Evolutionary conservation across 2,797 vertebrate species (phyloP).

Genomic region (Myotis findleyi): DNA sequence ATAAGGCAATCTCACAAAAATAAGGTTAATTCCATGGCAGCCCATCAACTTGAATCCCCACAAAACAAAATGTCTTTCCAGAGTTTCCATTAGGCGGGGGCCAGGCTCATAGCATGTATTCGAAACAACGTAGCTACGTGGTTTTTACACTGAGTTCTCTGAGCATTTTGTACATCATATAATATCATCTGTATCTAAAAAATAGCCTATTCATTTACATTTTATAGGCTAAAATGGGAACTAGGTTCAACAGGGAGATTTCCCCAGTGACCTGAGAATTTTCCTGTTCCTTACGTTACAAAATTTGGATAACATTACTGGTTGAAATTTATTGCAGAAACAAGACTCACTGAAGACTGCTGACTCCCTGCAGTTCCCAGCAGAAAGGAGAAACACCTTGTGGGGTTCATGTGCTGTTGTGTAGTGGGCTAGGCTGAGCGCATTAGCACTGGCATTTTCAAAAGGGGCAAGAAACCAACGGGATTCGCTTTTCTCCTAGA

Average conservation of each 20-base stretch:
- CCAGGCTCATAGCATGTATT: slow-evolving; percentile 6
- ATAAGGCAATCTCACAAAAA: slow-evolving; percentile 46
- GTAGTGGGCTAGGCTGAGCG: not conserved
- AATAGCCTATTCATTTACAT: slow-evolving; percentile 15
- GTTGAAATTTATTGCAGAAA: slow-evolving; percentile 55
- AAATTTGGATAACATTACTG: slow-evolving; percentile 49
- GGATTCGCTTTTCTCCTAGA: not conserved
- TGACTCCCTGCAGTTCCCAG: not conserved
- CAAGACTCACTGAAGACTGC: not conserved
- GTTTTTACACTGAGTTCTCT: slow-evolving; percentile 37
- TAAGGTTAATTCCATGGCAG: slow-evolving; percentile 58
- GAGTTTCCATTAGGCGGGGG: slow-evolving; percentile 58
- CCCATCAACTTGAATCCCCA: slow-evolving; percentile 55
- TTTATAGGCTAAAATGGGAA: slow-evolving; percentile 68
- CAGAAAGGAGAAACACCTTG: not conserved
- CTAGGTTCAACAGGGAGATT: slow-evolving; percentile 25
- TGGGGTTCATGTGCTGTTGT: not conserved
- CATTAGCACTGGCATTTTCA: not conserved
- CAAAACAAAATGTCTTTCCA: slow-evolving; percentile 60
- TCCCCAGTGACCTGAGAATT: slow-evolving; percentile 36
- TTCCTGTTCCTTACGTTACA: slow-evolving; percentile 53
- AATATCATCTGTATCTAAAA: slow-evolving; percentile 23
- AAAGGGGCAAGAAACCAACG: not conserved
- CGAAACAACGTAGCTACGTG: slow-evolving; percentile 49
- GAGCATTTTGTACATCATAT: slow-evolving; percentile 49